Percentiles rank a stretch among this genome's conserved stretches.
Evolutionary conservation across 2,888 invertebrate species (phyloP).

Genomic region (Protodeltote pygarga): DNA sequence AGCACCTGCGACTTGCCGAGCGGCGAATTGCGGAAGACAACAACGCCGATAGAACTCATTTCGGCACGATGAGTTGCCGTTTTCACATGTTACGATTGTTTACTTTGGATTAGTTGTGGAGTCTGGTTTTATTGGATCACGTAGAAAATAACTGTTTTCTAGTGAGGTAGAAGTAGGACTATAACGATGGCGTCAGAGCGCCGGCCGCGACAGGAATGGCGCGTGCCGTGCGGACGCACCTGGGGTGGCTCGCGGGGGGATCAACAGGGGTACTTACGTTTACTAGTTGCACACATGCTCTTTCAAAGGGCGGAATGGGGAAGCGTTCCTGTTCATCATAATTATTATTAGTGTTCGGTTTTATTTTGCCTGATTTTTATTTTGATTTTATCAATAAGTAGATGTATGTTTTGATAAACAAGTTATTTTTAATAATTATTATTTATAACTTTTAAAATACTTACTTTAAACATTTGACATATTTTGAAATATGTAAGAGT

Average conservation of each 20-base stretch:
- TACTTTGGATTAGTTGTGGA: slow-evolving; percentile 65
- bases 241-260: slow-evolving; percentile 84
- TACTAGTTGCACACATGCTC: slow-evolving; percentile 86
- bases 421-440: not conserved
- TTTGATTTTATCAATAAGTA: not conserved
- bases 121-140: slow-evolving; percentile 59
- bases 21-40: slow-evolving; percentile 87
- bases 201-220: slow-evolving; percentile 83
- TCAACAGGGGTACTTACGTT: slow-evolving; percentile 85
- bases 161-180: slow-evolving; percentile 48
- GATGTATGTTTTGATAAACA: too few species aligned
- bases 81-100: slow-evolving; percentile 78
- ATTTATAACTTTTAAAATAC: too few species aligned
- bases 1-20: slow-evolving; percentile 88
- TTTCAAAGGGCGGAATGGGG: slow-evolving; percentile 80
- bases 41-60: slow-evolving; percentile 87
- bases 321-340: slow-evolving; percentile 60
- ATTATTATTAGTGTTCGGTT: not conserved
- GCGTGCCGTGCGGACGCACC: slow-evolving; percentile 84
- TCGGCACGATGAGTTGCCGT: slow-evolving; percentile 67
- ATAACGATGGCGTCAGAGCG: slow-evolving; percentile 81
- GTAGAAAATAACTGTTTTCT: slow-evolving; percentile 61
- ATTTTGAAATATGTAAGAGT: too few species aligned
- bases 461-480: too few species aligned
- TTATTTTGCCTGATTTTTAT: slow-evolving; percentile 12